Evolutionary conservation across 2,113 vertebrate genomes (phyloP), one percentile per base, ranked within the genome.

Genomic region (Mobula hypostoma): DNA sequence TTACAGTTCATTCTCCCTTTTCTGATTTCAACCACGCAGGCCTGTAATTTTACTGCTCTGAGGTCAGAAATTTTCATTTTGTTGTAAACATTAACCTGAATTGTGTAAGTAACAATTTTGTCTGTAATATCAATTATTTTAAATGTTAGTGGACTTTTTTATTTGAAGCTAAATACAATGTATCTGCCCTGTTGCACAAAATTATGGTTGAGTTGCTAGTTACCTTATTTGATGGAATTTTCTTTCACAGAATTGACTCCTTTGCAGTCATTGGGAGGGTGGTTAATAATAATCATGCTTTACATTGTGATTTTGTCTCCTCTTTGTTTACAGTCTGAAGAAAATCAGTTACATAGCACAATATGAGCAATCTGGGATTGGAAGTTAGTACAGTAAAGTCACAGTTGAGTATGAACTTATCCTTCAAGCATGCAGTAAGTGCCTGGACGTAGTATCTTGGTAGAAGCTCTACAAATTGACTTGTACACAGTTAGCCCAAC

Each of bases 21-120:
- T 29, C 36, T 56, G 56, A 56, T 93, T 93, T 56, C 66, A 40
- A 32, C 36, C 27, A 8, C 58, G 48, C 66, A 92, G 66, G 63
- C 36, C 19, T 92, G 90, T 48, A 72, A 92, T 36, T 4, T 72
- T 92, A 24, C 21, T 92, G 17, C 32, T 92, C 32, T 92, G 66
- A 92, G 32, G 68, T 92, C 68, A 92, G 66, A 15, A 24, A 58
- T 87, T 87, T 85, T 87, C 27, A 87, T 61, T 92, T 72, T 40
- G 61, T 70, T 24, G n/a, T 91, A 63, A 87, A 27, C 27, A 87
- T 63, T 63, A 87, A 87, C 11, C 24, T n/a, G 58, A 14, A 27
- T 87, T 87, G 24, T 27, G 4, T 7, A 40, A 56, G 21, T 48
- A 83, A 83, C 61, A 85, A 58, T 85, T 58, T 56, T 58, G 61